Base-by-base conservation (phyloP, 2,888 invertebrate genomes). In the Xylocampa areola region DNA sequence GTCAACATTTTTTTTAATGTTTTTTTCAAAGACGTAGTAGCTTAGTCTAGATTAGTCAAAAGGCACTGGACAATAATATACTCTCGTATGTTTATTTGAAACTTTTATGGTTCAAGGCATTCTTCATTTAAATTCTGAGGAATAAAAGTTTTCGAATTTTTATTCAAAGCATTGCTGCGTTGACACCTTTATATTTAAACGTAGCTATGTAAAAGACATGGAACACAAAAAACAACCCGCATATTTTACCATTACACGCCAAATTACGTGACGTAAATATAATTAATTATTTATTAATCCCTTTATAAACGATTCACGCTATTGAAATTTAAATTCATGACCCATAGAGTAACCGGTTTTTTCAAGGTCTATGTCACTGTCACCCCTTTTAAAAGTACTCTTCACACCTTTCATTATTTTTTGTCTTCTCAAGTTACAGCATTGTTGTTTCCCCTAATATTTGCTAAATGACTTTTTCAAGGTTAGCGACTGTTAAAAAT, bases 381-480 rank as follows among this genome's bases (percentile, higher is more conserved):
- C 66, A 68, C 65, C 72, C 73, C 66, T 66, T 71, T 47, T 14
- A 17, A 62, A 37, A 60, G 55, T 61, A 65, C 39, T 72, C 62
- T 80, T 81, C 66, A 76, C 81, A 81, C 81, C 80, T 80, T 77
- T 76, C 54, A 37, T 53, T 30, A 68, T 75, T 66, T 70, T 73
- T 55, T 39, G 5, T 54, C 17, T 68, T 76, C 68, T 78, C 75
- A 62, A 73, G 63, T 77, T 74, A 62, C 68, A 7, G 36, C 5
- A 66, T 69, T 68, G 77, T 86, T 76, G 76, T 73, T 32, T 62
- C 58, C 86, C 87, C 81, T 80, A 58, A 69, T 85, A 76, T 85
- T 85, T 84, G 86, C 82, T 84, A 84, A 86, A 85, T 79, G 74
- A 68, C 75, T 82, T 79, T 81, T 85, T 81, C 61, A 73, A 64